Evolutionary conservation across 1,140 invertebrate genomes (phyloP), one percentile per base, ranked within the genome.

Genomic region (Cydia strobilella): DNA sequence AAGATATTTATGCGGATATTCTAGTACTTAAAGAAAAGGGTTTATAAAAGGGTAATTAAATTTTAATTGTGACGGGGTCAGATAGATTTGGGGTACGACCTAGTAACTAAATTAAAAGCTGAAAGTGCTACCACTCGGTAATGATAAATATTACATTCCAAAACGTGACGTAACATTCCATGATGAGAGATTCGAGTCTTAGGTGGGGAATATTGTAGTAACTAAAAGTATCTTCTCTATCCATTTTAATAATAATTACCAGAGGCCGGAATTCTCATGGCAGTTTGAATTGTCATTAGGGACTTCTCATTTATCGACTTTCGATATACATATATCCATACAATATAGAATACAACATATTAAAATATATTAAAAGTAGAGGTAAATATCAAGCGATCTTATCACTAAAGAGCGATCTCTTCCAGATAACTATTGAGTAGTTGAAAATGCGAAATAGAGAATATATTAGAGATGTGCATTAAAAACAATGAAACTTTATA

Each of bases 1-100:
- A 83, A 78, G 86, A 88, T 89, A 90, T 90, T 89, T 88, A 86
- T 91, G 87, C 85, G 84, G 88, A 89, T 91, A 90, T 90, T 90
- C 86, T 91, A 91, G 87, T 84, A 83, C 84, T 86, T 85, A 88
- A 86, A 81, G 75, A 82, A 75, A 83, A 77, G 31, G 65, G 25
- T 39, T 69, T 69, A 39, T 39, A 35, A 69, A 69, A 39, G 27
- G 65, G 31, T 39, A 69, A 69, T 69, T 69, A 69, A 69, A 69
- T 39, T 59, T 35, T 66, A 66, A 66, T 66, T 35, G 63, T 69
- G 65, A 69, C 20, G 65, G 63, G 65, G 65, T 69, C 25, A 66
- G 25, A 66, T 66, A 66, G 35, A 3, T 42, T 72, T 72, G 82
- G 84, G 85, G 79, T 84, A 82, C 78, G 73, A 81, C 78, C 74